A percentile compares a stretch with the other conserved stretches of the same genome.
These are phyloP conservation scores for Criorhina ranunculi DNA, from an alignment of 2,888 invertebrate genomes.

Conservation along the genomic window DNA sequence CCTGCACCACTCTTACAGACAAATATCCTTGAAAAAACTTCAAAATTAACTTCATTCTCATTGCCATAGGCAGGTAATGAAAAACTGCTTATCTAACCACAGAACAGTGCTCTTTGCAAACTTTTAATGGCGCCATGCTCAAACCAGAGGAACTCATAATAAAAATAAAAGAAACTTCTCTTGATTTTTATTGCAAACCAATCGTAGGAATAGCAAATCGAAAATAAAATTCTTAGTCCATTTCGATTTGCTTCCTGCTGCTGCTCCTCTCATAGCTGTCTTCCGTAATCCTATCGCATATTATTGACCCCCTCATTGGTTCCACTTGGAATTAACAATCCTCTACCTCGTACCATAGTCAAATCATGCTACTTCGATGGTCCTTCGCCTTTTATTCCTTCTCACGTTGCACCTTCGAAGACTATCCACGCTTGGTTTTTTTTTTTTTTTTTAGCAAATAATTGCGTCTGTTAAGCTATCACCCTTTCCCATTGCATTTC, in stretches of 20 bases:
- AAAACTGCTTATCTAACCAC: constrained; percentile 29
- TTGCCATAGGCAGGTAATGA: constrained; percentile 2
- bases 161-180: not conserved
- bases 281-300: constrained; percentile 13
- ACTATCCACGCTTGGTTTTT: not conserved
- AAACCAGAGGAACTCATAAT: constrained; percentile 13
- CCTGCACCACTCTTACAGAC: not conserved
- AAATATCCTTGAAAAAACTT: constrained; percentile 13
- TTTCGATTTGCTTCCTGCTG: constrained; percentile 25
- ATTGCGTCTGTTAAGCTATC: constrained; percentile 34
- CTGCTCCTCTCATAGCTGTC: not conserved
- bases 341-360: constrained; percentile 6
- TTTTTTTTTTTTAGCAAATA: constrained; percentile 24
- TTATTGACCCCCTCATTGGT: constrained; percentile 17
- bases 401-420: constrained; percentile 21
- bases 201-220: not conserved
- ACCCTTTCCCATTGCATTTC: constrained; percentile 7
- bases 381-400: not conserved
- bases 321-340: constrained; percentile 28
- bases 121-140: constrained; percentile 14
- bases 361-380: constrained; percentile 9
- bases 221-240: constrained; percentile 23
- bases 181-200: not conserved
- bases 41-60: constrained; percentile 7
- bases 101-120: constrained; percentile 1